Base-by-base conservation (phyloP, 35 echinoderm and acorn worm genomes). In the Apostichopus japonicus region DNA sequence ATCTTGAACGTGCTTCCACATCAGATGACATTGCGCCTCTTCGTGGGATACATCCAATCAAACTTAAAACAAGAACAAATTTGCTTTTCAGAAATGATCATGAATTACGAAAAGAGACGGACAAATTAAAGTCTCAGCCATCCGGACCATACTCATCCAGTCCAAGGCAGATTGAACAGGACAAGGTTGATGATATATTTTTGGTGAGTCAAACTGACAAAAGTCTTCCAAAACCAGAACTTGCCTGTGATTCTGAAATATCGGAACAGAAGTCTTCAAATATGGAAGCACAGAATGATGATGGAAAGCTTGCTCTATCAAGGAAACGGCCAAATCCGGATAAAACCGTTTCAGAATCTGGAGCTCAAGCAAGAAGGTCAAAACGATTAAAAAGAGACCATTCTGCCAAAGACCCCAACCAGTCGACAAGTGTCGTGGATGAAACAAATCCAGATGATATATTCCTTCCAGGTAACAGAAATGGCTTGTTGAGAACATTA, bases 301-400 rank as follows among this genome's bases (percentile, higher is more conserved):
- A 13, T 21, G 15, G 19, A 19, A 51, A 84, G 56, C 8, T 54
- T 17, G 0, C 23, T 4, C 81, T 0, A 19, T 84, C 53, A n/a
- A 84, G 81, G 54, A 84, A 84, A 23, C 21, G 21, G 5, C 19
- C 54, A 3, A 8, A 6, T 24, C 56, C 55, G 4, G 16, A 59
- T 8, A 54, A 58, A 57, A 10, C 27, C 6, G 19, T 22, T 11
- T n/a, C 3, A 24, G 22, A 59, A 24, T 17, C 23, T n/a, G 80
- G 53, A 22, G 8, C 10, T 58, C 17, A 16, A 58, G 57, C 15
- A 9, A 84, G 81, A 58, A 84, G 81, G 81, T 84, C 81, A 84
- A 84, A 84, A 23, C 17, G 81, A 55, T 84, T 84, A 10, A 84
- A 57, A 19, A 84, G 54, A 84, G 53, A 57, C 4, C 54, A 25